A percentile compares a stretch with the other conserved stretches of the same genome.
These are phyloP conservation scores for Rapana venosa DNA, from an alignment of 2,888 invertebrate species.

Conservation along the genomic window DNA sequence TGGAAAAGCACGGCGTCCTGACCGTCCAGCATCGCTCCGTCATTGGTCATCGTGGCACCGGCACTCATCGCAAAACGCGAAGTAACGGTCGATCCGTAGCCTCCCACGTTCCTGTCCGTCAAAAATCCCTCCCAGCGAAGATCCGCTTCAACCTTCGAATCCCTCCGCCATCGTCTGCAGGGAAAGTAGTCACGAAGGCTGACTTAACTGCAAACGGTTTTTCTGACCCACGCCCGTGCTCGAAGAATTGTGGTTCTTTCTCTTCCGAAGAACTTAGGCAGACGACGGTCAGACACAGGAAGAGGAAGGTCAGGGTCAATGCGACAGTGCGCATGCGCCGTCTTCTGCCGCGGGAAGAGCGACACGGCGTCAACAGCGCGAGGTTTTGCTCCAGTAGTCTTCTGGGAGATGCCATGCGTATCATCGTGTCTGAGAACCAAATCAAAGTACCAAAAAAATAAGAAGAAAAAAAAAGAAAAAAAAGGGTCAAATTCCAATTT, in stretches of 20 bases:
- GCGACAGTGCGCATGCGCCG: slow-evolving; percentile 27
- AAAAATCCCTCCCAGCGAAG: slow-evolving; percentile 55
- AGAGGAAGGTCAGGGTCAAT: not conserved
- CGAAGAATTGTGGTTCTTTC: not conserved
- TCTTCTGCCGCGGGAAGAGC: not conserved
- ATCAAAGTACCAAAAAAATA: not conserved
- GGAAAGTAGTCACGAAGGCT: slow-evolving; percentile 30
- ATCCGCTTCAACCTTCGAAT: slow-evolving; percentile 47
- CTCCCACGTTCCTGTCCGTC: slow-evolving; percentile 52
- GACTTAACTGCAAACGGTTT: not conserved
- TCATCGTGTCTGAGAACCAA: not conserved
- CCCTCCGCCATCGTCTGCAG: slow-evolving; percentile 39
- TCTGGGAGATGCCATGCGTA: not conserved
- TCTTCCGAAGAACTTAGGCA: not conserved
- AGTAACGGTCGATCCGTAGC: slow-evolving; percentile 52
- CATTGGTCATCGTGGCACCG: slow-evolving; percentile 54
- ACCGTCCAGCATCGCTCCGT: slow-evolving; percentile 55
- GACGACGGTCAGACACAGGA: slow-evolving; percentile 27
- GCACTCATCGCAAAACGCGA: slow-evolving; percentile 48
- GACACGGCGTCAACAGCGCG: not conserved
- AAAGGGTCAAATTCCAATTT: not conserved
- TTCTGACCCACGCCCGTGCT: not conserved
- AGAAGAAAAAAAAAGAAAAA: not conserved
- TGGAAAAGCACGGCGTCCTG: slow-evolving; percentile 65
- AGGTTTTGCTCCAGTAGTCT: not conserved